phyloP scores from a whole-genome alignment of 2,797 vertebrate genomes.

The Poecilia velifera region DNA sequence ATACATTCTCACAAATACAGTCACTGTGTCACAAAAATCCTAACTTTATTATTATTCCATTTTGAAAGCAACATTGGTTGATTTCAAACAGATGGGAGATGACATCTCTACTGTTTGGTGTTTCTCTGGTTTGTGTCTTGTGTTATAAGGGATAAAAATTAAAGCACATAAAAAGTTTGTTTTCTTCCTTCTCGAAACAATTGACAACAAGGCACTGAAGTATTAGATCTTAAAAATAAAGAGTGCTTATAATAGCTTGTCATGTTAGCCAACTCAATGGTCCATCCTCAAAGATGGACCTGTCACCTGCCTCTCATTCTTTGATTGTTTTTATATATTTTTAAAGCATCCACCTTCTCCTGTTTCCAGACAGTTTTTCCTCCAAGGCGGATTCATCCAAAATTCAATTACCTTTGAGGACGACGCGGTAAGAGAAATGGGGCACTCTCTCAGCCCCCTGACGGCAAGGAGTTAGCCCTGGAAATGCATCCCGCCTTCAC shows the following conservation, averaged over 20 bases:
- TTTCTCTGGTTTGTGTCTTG: neutral
- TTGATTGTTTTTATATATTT: slow-evolving; percentile 60
- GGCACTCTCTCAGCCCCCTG: slow-evolving; percentile 51
- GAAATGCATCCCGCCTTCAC: slow-evolving; percentile 44
- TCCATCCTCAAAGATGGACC: slow-evolving; percentile 60
- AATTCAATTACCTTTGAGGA: slow-evolving; percentile 76
- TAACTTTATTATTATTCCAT: slow-evolving; percentile 77
- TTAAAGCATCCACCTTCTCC: slow-evolving; percentile 40
- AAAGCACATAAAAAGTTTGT: neutral
- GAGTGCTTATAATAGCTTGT: slow-evolving; percentile 37
- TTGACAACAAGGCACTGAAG: slow-evolving; percentile 28
- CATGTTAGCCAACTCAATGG: slow-evolving; percentile 49
- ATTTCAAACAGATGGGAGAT: slow-evolving; percentile 27
- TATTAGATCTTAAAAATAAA: slow-evolving; percentile 36
- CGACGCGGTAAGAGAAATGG: slow-evolving; percentile 65
- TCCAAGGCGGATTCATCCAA: slow-evolving; percentile 65
- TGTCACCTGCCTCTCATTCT: slow-evolving; percentile 68
- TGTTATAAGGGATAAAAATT: no score
- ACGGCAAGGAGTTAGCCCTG: slow-evolving; percentile 35
- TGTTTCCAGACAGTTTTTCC: slow-evolving; percentile 39
- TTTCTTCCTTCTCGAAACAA: slow-evolving; percentile 42
- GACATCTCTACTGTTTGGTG: slow-evolving; percentile 17
- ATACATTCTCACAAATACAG: slow-evolving; percentile 63
- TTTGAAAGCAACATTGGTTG: slow-evolving; percentile 59
- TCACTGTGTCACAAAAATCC: slow-evolving; percentile 61